Evolutionary conservation across 1,140 invertebrate genomes (phyloP), one percentile per base, ranked within the genome.

Genomic region (Andrena cerasifolii): DNA sequence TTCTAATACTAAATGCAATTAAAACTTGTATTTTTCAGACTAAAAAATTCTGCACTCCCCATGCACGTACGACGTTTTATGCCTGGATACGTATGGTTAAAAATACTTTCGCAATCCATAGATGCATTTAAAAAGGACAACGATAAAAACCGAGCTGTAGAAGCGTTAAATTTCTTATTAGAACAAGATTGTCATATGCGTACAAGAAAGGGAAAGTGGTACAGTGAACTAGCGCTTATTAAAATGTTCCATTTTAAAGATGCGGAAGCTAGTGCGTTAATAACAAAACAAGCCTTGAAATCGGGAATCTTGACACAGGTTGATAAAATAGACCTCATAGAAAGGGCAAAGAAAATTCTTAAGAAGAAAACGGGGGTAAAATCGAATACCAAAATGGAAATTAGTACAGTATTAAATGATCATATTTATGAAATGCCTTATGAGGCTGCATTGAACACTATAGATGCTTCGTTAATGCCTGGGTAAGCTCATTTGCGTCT

Each of bases 51-150:
- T 6, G 33, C 0, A 3, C 58, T 93, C 18, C 92, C 91, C 51
- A 53, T 53, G 6, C 87, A 92, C 59, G 61, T 92, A 1, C 71
- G 53, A 59, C 81, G 75, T 21, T 93, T 90, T 71, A 76, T 78
- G 12, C 82, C 90, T 7, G 80, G 79, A 36, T 87, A 90, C 51
- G 8, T 75, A 0, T 92, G 90, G 90, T 63, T 84, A 0, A 93
- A 93, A 87, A 73, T 91, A 66, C 51, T 93, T 21, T 86, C 71
- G 47, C 80, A 56, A n/a, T 89, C 87, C 26, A 54, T 93, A 24
- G 75, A 88, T 0, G 84, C 87, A 6, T 90, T 91, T 54, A 92
- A 92, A 79, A 92, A 91, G 54, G 26, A 70, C 18, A 70, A 75
- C 24, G 74, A 89, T n/a, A 85, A 54, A 6, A 66, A 82, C 1